Conservation (phyloP, 2,113 vertebrate species). For the Cinclus mexicanus region DNA sequence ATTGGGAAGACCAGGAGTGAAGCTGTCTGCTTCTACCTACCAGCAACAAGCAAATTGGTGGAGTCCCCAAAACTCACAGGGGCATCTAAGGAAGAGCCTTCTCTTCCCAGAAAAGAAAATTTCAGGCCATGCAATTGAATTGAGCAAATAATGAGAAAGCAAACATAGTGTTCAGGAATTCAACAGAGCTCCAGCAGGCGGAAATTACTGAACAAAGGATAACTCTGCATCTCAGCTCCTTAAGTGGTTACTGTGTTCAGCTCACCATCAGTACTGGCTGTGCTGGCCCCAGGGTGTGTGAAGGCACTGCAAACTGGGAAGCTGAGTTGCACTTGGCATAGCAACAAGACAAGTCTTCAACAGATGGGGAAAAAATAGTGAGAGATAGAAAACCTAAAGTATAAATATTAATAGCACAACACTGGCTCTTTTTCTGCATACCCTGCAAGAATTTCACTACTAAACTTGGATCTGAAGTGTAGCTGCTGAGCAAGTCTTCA, state of each 20-base stretch:
- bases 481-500: constrained; percentile 5
- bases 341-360: background rate
- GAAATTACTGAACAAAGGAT: background rate
- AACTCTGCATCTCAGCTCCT: background rate
- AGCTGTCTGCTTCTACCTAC: background rate
- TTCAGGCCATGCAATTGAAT: background rate
- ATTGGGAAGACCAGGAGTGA: background rate
- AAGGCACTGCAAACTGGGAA: background rate
- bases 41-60: background rate
- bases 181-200: background rate
- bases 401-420: constrained; percentile 24
- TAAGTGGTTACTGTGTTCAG: background rate
- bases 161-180: background rate
- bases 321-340: background rate
- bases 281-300: background rate
- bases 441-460: background rate
- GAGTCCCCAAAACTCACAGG: background rate
- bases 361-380: background rate
- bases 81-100: background rate
- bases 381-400: background rate
- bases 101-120: background rate
- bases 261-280: background rate
- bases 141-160: background rate
- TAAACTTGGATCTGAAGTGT: background rate
- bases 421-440: background rate